Conservation (phyloP, 2,113 vertebrate genomes). For the Clupea harengus region DNA sequence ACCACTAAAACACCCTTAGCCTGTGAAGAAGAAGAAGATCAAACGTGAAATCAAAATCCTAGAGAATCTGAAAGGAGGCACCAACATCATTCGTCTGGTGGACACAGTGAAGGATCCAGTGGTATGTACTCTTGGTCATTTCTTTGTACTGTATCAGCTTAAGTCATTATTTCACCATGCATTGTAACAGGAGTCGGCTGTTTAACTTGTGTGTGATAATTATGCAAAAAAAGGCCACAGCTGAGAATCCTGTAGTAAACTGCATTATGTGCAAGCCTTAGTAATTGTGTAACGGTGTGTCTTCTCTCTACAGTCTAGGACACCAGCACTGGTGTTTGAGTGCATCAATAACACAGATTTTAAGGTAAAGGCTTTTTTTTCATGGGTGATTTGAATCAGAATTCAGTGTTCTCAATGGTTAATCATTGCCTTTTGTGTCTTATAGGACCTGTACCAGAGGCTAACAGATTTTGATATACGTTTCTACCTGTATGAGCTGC, state of each 20-base stretch:
- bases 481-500: conserved; percentile 99
- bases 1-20: conserved; percentile 63
- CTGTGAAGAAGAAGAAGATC: conserved; percentile 99
- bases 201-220: background rate
- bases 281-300: conserved; percentile 38
- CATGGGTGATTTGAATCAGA: background rate
- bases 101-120: conserved; percentile 98
- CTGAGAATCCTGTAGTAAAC: background rate
- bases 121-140: conserved; percentile 73
- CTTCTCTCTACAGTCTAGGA: conserved; percentile 86
- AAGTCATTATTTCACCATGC: background rate
- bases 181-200: background rate
- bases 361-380: conserved; percentile 79
- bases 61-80: conserved; percentile 95
- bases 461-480: conserved; percentile 98
- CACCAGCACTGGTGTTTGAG: conserved; percentile 97
- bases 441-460: conserved; percentile 98
- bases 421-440: conserved; percentile 30
- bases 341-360: conserved; percentile 99
- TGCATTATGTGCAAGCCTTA: background rate
- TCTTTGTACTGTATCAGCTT: no score
- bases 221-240: background rate
- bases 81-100: conserved; percentile 97
- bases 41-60: conserved; percentile 98
- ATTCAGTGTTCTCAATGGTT: background rate